Evolutionary conservation across 2,797 vertebrate genomes (phyloP), one percentile per base, ranked within the genome.

Genomic region (Tamandua tetradactyla): DNA sequence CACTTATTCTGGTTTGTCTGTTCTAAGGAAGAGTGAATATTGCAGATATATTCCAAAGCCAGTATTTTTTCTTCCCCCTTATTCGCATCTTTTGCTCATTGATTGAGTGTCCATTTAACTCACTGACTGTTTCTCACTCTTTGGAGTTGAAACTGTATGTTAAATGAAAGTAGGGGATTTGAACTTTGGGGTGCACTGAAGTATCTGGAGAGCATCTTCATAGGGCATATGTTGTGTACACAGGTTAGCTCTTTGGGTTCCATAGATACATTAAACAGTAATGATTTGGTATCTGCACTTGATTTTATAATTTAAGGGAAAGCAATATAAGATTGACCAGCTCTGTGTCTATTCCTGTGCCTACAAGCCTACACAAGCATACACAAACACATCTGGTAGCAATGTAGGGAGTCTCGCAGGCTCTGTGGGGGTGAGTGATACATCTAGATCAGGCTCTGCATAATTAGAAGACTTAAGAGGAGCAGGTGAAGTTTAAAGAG

Each of bases 381-480:
- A 27, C 35, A 52, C 52, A 57, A 44, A 89, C 72, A 76, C 94
- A 95, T 95, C 81, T 87, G 78, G 87, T 86, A 75, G 82, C 76
- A 91, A n/a, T 42, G 90, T 71, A 88, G 86, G 74, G 80, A 90
- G 44, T 90, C 87, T 92, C 42, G 42, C 40, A 90, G 87, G 85
- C 90, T 90, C 42, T 94, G 18, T 78, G 69, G 74, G 83, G 61
- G 78, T 97, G 96, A 94, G 81, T 93, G 82, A 64, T 95, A 30
- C 78, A 74, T 94, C 90, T 94, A 95, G 85, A 95, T 93, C 64
- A 93, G 85, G 79, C 82, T 68, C n/a, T 90, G 59, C 92, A 94
- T 97, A 93, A 96, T 95, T 96, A 97, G 94, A 96, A 96, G 82
- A 96, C 85, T 95, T 91, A 71, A n/a, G 44, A 92, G 74, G 57